These are phyloP conservation scores for Morpho helenor DNA, from an alignment of 2,888 invertebrate species.

Conservation along the genomic window DNA sequence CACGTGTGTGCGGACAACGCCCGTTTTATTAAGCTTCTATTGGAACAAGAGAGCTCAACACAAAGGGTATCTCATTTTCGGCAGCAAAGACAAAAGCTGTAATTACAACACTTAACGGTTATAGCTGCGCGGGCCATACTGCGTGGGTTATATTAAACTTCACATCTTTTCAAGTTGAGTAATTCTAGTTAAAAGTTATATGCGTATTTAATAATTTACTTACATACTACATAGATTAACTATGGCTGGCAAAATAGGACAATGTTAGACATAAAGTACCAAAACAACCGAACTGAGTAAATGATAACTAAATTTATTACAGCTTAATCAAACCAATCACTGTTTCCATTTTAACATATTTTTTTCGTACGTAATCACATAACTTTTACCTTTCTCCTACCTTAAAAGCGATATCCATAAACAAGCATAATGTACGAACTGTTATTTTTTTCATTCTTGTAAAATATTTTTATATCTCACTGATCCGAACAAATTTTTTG, in stretches of 20 bases:
- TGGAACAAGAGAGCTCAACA: constrained; percentile 47
- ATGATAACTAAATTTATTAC: too few species aligned
- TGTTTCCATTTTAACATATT: too few species aligned
- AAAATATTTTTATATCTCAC: constrained; percentile 3
- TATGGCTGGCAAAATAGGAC: too few species aligned
- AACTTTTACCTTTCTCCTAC: too few species aligned
- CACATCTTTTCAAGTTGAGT: neutral
- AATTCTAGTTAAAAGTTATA: neutral
- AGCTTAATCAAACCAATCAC: too few species aligned
- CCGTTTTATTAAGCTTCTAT: constrained; percentile 45
- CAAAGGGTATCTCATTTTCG: constrained; percentile 65
- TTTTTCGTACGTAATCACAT: too few species aligned
- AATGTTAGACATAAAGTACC: too few species aligned
- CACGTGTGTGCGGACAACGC: constrained; percentile 29
- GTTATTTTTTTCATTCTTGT: neutral
- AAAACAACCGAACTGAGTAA: too few species aligned
- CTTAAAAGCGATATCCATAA: too few species aligned
- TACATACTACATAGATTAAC: too few species aligned
- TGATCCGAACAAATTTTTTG: constrained; percentile 5
- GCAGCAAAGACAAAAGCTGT: constrained; percentile 67
- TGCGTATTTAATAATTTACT: neutral
- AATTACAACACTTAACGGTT: constrained; percentile 55
- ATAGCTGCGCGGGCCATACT: neutral
- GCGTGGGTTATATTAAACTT: constrained; percentile 6
- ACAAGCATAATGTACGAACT: too few species aligned